Percentiles rank a stretch among this genome's conserved stretches.
Conservation (phyloP, 2,113 vertebrate genomes). For the Siniperca chuatsi region DNA sequence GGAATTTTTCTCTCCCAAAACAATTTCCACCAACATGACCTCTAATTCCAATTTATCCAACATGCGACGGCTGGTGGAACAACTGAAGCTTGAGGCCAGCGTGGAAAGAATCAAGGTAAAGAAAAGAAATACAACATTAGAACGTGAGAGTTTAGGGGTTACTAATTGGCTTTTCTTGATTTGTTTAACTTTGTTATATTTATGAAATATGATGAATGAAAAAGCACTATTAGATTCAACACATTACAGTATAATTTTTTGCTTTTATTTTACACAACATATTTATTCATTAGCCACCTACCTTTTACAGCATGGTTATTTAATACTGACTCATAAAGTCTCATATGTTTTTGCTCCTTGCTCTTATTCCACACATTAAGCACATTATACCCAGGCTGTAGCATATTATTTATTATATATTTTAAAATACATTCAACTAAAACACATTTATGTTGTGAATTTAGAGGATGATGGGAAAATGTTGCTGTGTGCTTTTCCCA, state of each 20-base stretch:
- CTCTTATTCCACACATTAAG: not conserved
- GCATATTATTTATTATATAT: not conserved
- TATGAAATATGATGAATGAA: not conserved
- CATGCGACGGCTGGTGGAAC: slow-evolving; percentile 91
- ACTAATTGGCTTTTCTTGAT: not conserved
- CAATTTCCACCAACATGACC: slow-evolving; percentile 83
- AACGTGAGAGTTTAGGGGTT: not conserved
- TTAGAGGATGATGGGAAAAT: not conserved
- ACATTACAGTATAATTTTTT: not conserved
- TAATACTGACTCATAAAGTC: not conserved
- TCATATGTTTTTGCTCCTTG: not conserved
- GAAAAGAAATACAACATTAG: not conserved
- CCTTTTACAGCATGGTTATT: not conserved
- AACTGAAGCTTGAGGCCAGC: slow-evolving; percentile 92
- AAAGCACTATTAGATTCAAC: not conserved
- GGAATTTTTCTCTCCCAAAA: slow-evolving; percentile 25
- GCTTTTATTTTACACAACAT: not conserved
- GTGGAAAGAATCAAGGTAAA: slow-evolving; percentile 93
- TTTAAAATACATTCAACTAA: not conserved
- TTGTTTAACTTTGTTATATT: not conserved
- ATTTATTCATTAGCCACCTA: not conserved
- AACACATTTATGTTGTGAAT: not conserved
- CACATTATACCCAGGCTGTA: too few species aligned
- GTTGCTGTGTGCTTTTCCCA: not conserved
- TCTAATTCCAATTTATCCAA: slow-evolving; percentile 88